Evolutionary conservation across 2,888 invertebrate genomes (phyloP), one percentile per base, ranked within the genome.

Genomic region (Eulithis testata): DNA sequence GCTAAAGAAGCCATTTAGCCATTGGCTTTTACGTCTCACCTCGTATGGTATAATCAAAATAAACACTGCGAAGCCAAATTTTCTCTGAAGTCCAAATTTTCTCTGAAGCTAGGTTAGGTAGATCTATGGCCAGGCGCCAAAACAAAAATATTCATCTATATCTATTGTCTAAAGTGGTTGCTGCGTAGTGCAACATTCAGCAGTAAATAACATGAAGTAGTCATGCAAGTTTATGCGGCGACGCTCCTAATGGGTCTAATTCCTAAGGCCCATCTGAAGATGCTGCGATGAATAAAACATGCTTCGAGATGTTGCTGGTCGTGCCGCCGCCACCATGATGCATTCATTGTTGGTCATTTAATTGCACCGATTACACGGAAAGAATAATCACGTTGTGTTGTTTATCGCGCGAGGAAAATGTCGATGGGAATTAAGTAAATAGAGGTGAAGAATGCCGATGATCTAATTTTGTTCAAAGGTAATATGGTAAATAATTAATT

Each of bases 301-400:
- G 68, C 36, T 60, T 40, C 53, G 62, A 8, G 53, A 59, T 47
- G 27, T 40, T 54, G 61, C 43, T 49, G 14, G 36, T 57, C 60
- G 68, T 49, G 64, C 55, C 53, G 63, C 59, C 50, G 64, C 55
- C 53, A 60, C 59, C 50, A 77, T 79, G 70, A 74, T 71, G 79
- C 71, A 79, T 78, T 77, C 77, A 81, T 82, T 65, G 71, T 72
- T 31, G 64, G 68, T 70, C 71, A 71, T 76, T 82, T 81, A 83
- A 83, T 84, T 80, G 76, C 73, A 67, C 47, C 66, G 67, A 79
- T 79, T 78, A 77, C 69, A 66, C 67, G 62, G 60, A 69, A 54
- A 59, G 60, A 67, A 67, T 72, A 72, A 74, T 73, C 63, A 62
- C 51, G 51, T 66, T 57, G 55, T 55, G 59, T 65, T 63, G 63